Base-by-base conservation (phyloP, 2,113 vertebrate species). In the Rostratula benghalensis region DNA sequence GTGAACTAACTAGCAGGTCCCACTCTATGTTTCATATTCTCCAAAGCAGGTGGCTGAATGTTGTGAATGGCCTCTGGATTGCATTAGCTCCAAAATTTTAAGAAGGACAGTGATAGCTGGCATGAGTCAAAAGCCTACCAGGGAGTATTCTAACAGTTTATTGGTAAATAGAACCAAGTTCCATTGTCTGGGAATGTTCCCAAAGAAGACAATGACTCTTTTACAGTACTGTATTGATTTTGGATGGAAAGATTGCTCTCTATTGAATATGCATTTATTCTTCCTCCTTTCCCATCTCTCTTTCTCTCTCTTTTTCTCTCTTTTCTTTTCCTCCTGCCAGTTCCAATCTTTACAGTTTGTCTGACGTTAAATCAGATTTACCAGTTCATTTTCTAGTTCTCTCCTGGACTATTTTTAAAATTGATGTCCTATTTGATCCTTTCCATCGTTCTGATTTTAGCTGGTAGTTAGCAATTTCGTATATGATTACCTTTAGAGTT, bases 281-380 rank as follows among this genome's bases (percentile, higher is more conserved):
- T 87, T 71, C 31, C 30, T 76, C 25, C 25, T 45, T 37, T 79
- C 22, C 18, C 13, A 20, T 48, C 14, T 64, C 19, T 64, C 25
- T 51, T 51, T 68, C 28, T 61, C 17, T n/a, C 22, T 25, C 7
- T n/a, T 24, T 33, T 24, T 50, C 33, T 60, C 6, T 63, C 27
- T 57, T 28, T 31, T 30, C 33, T 45, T 45, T 31, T 11, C 11
- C 30, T 3, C 18, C 7, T 11, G 5, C 4, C 45, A 39, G 11
- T 76, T 95, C 18, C 14, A 76, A 35, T 76, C 39, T 57, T 83
- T 79, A 60, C 21, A 65, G 19, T 83, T 92, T 87, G 21, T 33
- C 67, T 76, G 35, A 85, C 76, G 75, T 92, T 82, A 76, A 95
- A 85, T 68, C 35, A 85, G 79, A 88, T 82, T 95, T 91, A 73